A percentile compares a stretch with the other conserved stretches of the same genome.
Conservation (phyloP, 2,113 vertebrate species). For the Bambusicola thoracicus region DNA sequence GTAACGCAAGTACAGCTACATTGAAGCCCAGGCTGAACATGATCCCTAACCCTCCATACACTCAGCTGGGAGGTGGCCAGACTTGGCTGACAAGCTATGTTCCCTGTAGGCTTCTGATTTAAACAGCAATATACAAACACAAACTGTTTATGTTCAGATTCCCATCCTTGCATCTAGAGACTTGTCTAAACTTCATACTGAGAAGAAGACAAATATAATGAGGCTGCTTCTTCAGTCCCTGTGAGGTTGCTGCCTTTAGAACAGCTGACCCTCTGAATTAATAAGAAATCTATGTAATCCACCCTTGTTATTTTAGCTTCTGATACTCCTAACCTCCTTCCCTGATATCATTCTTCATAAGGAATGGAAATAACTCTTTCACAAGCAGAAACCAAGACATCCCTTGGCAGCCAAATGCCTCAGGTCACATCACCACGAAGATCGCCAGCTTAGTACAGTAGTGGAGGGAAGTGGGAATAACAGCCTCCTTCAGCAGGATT, state of each 20-base stretch:
- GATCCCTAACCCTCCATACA: neutral
- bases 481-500: neutral
- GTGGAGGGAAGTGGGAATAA: neutral
- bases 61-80: neutral
- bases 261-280: neutral
- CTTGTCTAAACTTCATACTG: constrained; percentile 4
- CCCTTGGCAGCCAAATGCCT: neutral
- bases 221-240: constrained; percentile 1
- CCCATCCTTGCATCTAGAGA: neutral
- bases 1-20: neutral
- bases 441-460: neutral
- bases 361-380: neutral
- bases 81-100: neutral
- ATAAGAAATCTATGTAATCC: neutral
- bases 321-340: neutral
- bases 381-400: neutral
- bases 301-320: neutral
- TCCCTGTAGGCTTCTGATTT: neutral
- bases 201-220: constrained; percentile 24
- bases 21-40: fast-evolving
- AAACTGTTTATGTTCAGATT: neutral
- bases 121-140: neutral
- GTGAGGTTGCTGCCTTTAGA: neutral
- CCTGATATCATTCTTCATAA: neutral
- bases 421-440: fast-evolving